Evolutionary conservation across 2,888 invertebrate species (phyloP).

Genomic region (Parnassius mnemosyne): DNA sequence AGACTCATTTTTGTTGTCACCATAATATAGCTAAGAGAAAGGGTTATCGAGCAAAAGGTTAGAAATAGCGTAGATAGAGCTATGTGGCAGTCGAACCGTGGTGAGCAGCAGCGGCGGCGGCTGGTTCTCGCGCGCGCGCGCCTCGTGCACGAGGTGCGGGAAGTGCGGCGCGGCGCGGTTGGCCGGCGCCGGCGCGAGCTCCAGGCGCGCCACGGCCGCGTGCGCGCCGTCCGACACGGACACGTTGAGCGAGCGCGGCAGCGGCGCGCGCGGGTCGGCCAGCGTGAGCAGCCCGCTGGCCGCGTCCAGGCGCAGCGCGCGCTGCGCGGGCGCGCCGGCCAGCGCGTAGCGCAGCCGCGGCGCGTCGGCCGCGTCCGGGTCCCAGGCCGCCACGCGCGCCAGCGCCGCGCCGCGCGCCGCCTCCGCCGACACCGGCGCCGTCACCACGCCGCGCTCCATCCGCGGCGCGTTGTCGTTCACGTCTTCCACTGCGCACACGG

Average conservation of each 20-base stretch:
- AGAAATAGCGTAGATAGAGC: no score
- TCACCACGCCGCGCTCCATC: conserved; percentile 90
- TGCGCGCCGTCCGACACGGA: conserved; percentile 98
- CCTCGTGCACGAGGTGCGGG: conserved; percentile 87
- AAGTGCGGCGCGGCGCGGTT: conserved; percentile 91
- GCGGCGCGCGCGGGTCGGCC: conserved; percentile 54
- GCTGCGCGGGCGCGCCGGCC: conserved; percentile 60
- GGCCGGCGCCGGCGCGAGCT: conserved; percentile 88
- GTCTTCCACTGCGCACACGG: conserved; percentile 84
- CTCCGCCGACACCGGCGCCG: conserved; percentile 88
- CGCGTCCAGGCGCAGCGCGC: conserved; percentile 54
- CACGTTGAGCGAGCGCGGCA: conserved; percentile 85
- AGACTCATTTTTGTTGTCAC: no score
- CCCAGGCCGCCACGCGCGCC: conserved; percentile 92
- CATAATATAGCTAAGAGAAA: no score
- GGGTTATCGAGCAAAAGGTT: no score
- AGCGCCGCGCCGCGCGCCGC: conserved; percentile 93
- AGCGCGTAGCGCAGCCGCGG: conserved; percentile 88
- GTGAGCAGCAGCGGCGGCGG: conserved; percentile 87
- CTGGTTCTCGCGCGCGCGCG: conserved; percentile 90
- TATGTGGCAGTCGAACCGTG: conserved; percentile 66
- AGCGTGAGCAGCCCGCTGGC: conserved; percentile 59
- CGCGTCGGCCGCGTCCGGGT: conserved; percentile 91
- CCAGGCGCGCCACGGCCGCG: conserved; percentile 91
- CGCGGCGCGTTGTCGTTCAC: conserved; percentile 95